phyloP scores from a whole-genome alignment of 2,797 vertebrate species.

The Pseudopleuronectes americanus region DNA sequence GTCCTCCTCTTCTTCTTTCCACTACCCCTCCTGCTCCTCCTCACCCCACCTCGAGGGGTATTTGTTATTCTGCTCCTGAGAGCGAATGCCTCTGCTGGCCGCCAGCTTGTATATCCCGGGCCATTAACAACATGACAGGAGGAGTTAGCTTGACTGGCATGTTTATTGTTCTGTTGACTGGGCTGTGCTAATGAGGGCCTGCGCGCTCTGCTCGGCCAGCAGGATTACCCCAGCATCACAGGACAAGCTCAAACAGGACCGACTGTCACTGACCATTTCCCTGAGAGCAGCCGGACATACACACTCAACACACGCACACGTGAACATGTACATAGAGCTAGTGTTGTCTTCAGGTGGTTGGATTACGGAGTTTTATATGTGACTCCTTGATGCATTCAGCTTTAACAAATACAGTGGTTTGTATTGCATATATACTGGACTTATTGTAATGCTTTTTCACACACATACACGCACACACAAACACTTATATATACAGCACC shows the following conservation, averaged over 20 bases:
- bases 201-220: slow-evolving; percentile 53
- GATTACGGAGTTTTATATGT: not conserved
- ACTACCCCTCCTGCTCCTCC: slow-evolving; percentile 1
- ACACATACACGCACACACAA: not conserved
- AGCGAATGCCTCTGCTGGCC: slow-evolving; percentile 45
- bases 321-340: slow-evolving; percentile 15
- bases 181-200: slow-evolving; percentile 78
- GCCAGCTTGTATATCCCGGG: slow-evolving; percentile 77
- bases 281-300: slow-evolving; percentile 6
- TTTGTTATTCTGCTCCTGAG: slow-evolving; percentile 63
- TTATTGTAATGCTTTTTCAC: too few species aligned
- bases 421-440: too few species aligned
- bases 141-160: slow-evolving; percentile 82
- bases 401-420: not conserved
- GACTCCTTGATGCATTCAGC: slow-evolving; percentile 18
- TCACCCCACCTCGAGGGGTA: slow-evolving; percentile 8
- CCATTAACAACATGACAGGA: slow-evolving; percentile 84
- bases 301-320: slow-evolving; percentile 8
- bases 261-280: slow-evolving; percentile 69
- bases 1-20: slow-evolving; percentile 22
- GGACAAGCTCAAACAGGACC: slow-evolving; percentile 71
- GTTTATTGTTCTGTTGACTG: slow-evolving; percentile 83
- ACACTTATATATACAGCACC: not conserved
- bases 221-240: slow-evolving; percentile 70
- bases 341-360: slow-evolving; percentile 7